phyloP scores from a whole-genome alignment of 2,113 vertebrate genomes.

The Herpailurus yagouaroundi region DNA sequence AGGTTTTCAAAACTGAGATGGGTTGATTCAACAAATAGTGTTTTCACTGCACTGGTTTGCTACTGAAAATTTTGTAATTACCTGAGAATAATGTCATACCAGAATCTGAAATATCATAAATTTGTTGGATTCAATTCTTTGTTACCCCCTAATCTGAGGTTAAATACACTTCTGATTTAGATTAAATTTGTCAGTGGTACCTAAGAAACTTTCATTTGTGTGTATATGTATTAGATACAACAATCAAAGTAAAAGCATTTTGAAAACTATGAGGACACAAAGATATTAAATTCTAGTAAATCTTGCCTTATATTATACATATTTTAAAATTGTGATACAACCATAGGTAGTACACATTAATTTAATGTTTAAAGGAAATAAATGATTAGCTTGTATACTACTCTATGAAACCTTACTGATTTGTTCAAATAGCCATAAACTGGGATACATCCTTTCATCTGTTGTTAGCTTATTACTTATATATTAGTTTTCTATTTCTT shows the following conservation, averaged over 20 bases:
- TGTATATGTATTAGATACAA: not conserved
- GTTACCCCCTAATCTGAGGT: not conserved
- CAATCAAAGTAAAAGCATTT: not conserved
- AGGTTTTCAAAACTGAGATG: not conserved
- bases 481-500: not conserved
- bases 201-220: not conserved
- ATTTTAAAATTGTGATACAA: not conserved
- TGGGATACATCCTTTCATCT: not conserved
- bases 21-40: not conserved
- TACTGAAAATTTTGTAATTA: not conserved
- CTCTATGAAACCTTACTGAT: not conserved
- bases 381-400: not conserved
- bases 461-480: not conserved
- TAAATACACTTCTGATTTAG: not conserved
- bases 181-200: not conserved
- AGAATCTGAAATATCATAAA: not conserved
- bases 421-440: not conserved
- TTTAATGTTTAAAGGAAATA: not conserved
- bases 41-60: not conserved
- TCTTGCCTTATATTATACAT: not conserved
- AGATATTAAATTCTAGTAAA: not conserved
- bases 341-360: not conserved
- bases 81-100: not conserved
- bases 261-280: not conserved
- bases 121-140: not conserved